Conservation (phyloP, 2,888 invertebrate species). For the Limnephilus auricula region DNA sequence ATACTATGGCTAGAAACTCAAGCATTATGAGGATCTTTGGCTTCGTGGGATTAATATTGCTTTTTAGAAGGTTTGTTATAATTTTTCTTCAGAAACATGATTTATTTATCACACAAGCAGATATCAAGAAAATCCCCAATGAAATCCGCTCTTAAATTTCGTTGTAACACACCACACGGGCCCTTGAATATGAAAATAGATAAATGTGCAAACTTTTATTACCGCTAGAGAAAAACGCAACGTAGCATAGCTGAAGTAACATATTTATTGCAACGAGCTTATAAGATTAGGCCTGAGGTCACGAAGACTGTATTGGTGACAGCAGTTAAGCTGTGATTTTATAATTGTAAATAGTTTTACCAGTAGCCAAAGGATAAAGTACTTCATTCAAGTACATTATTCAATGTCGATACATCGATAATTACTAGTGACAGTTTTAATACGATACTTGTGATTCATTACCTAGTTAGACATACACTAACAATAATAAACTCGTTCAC, state of each 20-base stretch:
- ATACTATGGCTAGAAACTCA: constrained; percentile 43
- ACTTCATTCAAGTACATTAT: not conserved
- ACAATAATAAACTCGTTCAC: not conserved
- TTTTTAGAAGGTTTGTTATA: constrained; percentile 47
- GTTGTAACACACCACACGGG: not conserved
- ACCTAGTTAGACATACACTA: not conserved
- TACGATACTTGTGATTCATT: not conserved
- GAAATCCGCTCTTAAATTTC: not conserved
- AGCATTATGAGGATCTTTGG: constrained; percentile 42
- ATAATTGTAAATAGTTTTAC: not conserved
- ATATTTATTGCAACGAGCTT: not conserved
- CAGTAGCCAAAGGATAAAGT: not conserved
- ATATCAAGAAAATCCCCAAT: not conserved
- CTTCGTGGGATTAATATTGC: constrained; percentile 18
- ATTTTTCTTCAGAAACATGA: not conserved
- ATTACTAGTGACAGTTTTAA: not conserved
- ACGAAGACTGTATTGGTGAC: not conserved
- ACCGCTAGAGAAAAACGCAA: not conserved
- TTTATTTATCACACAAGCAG: not conserved
- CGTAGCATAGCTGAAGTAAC: not conserved
- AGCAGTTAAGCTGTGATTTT: not conserved
- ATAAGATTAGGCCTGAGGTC: not conserved
- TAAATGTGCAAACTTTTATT: not conserved
- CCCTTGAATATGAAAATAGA: not conserved
- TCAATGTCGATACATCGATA: not conserved